Conservation (phyloP, 2,888 invertebrate genomes). For the Ethmia dodecea region DNA sequence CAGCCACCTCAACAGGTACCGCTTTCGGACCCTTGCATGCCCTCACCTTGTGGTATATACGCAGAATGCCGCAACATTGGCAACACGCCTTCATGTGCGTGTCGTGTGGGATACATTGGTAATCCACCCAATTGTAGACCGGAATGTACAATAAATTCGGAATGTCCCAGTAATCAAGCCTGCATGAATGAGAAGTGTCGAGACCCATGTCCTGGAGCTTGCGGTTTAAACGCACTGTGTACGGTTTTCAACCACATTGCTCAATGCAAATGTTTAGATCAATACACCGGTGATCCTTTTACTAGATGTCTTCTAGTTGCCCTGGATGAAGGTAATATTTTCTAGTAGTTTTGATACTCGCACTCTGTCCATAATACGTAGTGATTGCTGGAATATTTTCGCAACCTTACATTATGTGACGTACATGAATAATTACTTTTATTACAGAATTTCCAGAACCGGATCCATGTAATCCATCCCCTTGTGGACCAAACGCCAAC, state of each 20-base stretch:
- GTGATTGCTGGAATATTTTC: too few species aligned
- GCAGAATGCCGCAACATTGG: conserved; percentile 78
- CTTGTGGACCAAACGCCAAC: conserved; percentile 84
- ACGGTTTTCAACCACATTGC: conserved; percentile 80
- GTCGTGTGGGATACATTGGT: conserved; percentile 78
- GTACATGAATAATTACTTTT: neutral
- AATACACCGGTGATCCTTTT: conserved; percentile 80
- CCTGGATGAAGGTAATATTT: conserved; percentile 28
- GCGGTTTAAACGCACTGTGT: conserved; percentile 78
- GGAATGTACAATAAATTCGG: conserved; percentile 82
- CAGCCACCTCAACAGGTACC: conserved; percentile 37
- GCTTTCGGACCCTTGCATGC: conserved; percentile 79
- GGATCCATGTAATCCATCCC: conserved; percentile 81
- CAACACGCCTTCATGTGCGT: conserved; percentile 78
- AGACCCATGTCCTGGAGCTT: conserved; percentile 83
- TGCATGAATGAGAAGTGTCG: conserved; percentile 81
- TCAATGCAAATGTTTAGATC: conserved; percentile 77
- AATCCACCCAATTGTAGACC: conserved; percentile 83
- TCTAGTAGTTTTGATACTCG: too few species aligned
- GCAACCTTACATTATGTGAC: too few species aligned
- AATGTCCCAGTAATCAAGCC: conserved; percentile 81
- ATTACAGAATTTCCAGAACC: conserved; percentile 42
- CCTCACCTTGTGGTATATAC: conserved; percentile 83
- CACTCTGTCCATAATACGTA: too few species aligned
- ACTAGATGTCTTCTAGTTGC: conserved; percentile 52